phyloP scores from a whole-genome alignment of 2,797 vertebrate genomes.

The Toxotes lorentzi region DNA sequence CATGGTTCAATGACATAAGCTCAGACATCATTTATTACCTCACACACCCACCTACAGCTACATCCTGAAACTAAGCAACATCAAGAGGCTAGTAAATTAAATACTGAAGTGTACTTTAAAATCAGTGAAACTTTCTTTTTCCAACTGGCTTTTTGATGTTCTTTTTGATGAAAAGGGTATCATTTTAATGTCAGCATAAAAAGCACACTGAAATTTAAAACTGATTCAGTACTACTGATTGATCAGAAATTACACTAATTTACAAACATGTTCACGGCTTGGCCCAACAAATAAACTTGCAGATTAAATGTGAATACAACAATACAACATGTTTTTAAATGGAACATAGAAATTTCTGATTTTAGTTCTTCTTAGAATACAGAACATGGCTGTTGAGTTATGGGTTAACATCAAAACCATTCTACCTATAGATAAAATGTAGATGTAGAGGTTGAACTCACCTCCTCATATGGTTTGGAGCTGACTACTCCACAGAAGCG shows the following conservation, averaged over 20 bases:
- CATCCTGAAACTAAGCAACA: slow-evolving; percentile 41
- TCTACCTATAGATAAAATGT: neutral
- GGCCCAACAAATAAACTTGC: too few relatives aligned
- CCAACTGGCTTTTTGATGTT: neutral
- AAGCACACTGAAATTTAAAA: too few relatives aligned
- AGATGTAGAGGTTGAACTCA: slow-evolving; percentile 68
- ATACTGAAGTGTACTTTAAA: neutral
- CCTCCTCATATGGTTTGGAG: slow-evolving; percentile 92
- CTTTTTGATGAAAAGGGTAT: neutral
- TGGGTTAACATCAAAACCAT: neutral
- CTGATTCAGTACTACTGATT: too few relatives aligned
- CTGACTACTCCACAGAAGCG: slow-evolving; percentile 90
- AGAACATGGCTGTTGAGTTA: neutral
- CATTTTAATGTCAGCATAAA: too few relatives aligned
- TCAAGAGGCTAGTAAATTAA: neutral
- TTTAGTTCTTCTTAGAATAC: neutral
- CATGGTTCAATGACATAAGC: neutral
- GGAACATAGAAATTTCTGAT: neutral
- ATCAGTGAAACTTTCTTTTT: neutral
- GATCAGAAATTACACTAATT: too few relatives aligned
- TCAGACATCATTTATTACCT: slow-evolving; percentile 1
- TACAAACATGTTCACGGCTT: too few relatives aligned
- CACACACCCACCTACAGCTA: slow-evolving; percentile 3
- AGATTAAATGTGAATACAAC: too few relatives aligned
- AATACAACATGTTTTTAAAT: too few relatives aligned